Percentiles rank a stretch among this genome's conserved stretches.
These are phyloP conservation scores for Ictalurus punctatus DNA, from an alignment of 2,113 vertebrate genomes.

Conservation along the genomic window DNA sequence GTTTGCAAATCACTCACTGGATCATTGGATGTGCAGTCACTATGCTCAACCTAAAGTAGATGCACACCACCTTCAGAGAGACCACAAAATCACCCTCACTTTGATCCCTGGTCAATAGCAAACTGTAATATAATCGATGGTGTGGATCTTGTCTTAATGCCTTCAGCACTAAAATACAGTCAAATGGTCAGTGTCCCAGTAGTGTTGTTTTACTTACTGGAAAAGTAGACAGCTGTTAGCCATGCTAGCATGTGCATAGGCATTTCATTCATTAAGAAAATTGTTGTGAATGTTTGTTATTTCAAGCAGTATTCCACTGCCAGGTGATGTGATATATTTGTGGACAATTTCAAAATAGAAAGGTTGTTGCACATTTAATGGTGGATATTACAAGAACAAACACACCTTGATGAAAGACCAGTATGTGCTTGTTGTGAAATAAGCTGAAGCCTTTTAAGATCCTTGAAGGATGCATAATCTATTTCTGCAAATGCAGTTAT, in stretches of 20 bases:
- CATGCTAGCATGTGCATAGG: slow-evolving; percentile 2
- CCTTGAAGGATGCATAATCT: slow-evolving; percentile 3
- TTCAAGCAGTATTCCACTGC: not conserved
- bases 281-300: not conserved
- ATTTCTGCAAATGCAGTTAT: not conserved
- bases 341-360: not conserved
- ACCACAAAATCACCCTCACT: slow-evolving; percentile 55
- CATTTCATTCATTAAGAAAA: not conserved
- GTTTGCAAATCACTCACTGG: slow-evolving; percentile 52
- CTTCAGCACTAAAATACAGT: slow-evolving; percentile 52
- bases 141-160: slow-evolving; percentile 51
- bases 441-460: not conserved
- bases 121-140: slow-evolving; percentile 63
- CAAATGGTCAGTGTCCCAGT: slow-evolving; percentile 20
- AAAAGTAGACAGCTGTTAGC: slow-evolving; percentile 56
- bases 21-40: slow-evolving; percentile 42
- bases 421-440: slow-evolving; percentile 18
- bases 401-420: not conserved
- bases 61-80: slow-evolving; percentile 42
- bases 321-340: not conserved
- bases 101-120: slow-evolving; percentile 62
- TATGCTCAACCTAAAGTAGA: slow-evolving; percentile 24
- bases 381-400: not conserved
- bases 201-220: slow-evolving; percentile 49
- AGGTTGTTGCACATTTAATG: not conserved